These are phyloP conservation scores for Nomada fabriciana DNA, from an alignment of 2,888 invertebrate species.

Conservation along the genomic window DNA sequence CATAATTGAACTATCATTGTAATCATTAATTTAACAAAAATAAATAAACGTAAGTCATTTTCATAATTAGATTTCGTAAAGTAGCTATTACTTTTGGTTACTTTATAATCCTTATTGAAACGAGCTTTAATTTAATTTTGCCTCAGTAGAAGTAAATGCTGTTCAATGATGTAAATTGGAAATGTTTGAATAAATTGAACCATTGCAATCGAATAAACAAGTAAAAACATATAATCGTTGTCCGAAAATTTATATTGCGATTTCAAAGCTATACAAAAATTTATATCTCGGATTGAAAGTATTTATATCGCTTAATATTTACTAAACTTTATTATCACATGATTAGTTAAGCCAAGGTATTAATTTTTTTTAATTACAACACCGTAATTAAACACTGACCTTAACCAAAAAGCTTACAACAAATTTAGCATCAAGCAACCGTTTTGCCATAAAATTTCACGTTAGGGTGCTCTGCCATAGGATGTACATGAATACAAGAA, in stretches of 20 bases:
- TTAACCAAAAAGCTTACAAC: constrained; percentile 55
- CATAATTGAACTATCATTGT: constrained; percentile 1
- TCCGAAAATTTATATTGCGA: neutral
- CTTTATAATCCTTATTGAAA: neutral
- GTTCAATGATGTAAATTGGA: constrained; percentile 8
- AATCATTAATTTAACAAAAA: neutral
- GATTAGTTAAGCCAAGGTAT: constrained; percentile 55
- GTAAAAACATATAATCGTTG: neutral
- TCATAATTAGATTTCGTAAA: neutral
- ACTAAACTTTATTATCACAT: constrained; percentile 20
- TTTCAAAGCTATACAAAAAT: constrained; percentile 1
- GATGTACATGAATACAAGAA: constrained; percentile 32
- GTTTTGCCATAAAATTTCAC: constrained; percentile 40
- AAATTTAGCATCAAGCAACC: constrained; percentile 47
- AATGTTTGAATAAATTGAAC: neutral
- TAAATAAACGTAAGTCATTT: neutral
- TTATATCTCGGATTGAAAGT: neutral
- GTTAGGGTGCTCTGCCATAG: constrained; percentile 45
- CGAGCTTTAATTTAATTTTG: constrained; percentile 2
- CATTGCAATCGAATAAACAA: neutral
- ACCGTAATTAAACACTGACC: constrained; percentile 54
- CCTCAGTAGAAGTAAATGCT: neutral
- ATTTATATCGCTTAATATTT: neutral
- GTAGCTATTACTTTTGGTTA: neutral
- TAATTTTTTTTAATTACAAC: constrained; percentile 57